A percentile compares a stretch with the other conserved stretches of the same genome.
phyloP scores from a whole-genome alignment of 1,140 invertebrate species.

The Anastrepha obliqua region DNA sequence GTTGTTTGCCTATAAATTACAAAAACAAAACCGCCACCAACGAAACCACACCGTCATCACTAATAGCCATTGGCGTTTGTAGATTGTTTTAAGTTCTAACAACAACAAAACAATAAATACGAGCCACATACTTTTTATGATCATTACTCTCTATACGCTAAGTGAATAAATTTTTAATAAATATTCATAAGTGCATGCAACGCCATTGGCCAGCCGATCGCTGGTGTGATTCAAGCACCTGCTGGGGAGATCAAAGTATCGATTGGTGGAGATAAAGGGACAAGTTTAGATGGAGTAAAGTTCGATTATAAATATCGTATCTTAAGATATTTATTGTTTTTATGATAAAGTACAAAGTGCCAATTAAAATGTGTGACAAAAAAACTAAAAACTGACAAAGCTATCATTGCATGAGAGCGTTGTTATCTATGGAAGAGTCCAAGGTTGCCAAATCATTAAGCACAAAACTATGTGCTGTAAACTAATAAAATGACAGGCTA shows the following conservation, averaged over 20 bases:
- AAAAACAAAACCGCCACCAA: not conserved
- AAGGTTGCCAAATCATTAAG: too few relatives aligned
- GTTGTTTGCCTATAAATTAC: not conserved
- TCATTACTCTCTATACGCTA: not conserved
- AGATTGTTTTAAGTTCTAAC: not conserved
- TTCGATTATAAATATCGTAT: not conserved
- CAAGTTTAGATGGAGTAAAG: not conserved
- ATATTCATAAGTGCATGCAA: too few relatives aligned
- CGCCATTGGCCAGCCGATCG: not conserved
- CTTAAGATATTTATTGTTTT: not conserved
- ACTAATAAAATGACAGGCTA: too few relatives aligned
- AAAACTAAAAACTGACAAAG: too few relatives aligned
- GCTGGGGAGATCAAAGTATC: slow-evolving; percentile 19
- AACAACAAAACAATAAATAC: not conserved
- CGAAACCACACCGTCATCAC: slow-evolving; percentile 10
- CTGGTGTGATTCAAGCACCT: not conserved
- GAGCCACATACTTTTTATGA: not conserved
- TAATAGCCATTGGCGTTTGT: not conserved
- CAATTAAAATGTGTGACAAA: not conserved
- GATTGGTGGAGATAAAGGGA: not conserved
- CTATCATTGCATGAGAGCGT: too few relatives aligned
- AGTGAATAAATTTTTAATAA: too few relatives aligned
- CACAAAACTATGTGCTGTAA: too few relatives aligned
- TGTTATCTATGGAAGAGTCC: too few relatives aligned
- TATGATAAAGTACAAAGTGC: slow-evolving; percentile 20